Evolutionary conservation across 2,113 vertebrate species (phyloP).

Genomic region (Pagrus major): DNA sequence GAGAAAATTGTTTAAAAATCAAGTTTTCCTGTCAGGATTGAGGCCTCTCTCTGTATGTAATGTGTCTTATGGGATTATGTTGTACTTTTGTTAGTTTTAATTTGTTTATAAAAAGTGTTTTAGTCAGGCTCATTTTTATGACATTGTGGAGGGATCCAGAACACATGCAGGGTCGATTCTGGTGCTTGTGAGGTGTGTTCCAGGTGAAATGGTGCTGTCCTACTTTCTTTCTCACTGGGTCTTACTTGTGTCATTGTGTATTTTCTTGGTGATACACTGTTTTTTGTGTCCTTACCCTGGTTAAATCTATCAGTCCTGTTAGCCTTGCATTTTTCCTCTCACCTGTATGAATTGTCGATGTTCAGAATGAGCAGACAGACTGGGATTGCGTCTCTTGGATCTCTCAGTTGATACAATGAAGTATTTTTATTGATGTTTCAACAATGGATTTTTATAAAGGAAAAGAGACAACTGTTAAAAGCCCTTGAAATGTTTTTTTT

Average conservation of each 20-base stretch:
- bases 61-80: slow-evolving; percentile 14
- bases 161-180: background rate
- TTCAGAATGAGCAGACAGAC: slow-evolving; percentile 6
- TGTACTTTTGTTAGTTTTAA: slow-evolving; percentile 13
- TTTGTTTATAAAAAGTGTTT: slow-evolving; percentile 22
- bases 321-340: background rate
- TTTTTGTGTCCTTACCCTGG: background rate
- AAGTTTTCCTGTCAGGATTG: background rate
- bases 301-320: background rate
- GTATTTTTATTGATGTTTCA: slow-evolving; percentile 67
- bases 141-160: background rate
- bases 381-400: background rate
- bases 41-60: slow-evolving; percentile 24
- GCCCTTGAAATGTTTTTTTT: slow-evolving; percentile 40
- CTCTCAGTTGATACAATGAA: slow-evolving; percentile 66
- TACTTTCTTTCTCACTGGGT: slow-evolving; percentile 42
- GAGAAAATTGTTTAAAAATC: slow-evolving; percentile 17
- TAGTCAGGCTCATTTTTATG: slow-evolving; percentile 1
- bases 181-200: slow-evolving; percentile 15
- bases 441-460: slow-evolving; percentile 58
- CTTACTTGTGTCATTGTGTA: slow-evolving; percentile 15
- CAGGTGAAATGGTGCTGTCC: slow-evolving; percentile 50
- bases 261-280: slow-evolving; percentile 11
- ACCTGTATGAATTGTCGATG: slow-evolving; percentile 7
- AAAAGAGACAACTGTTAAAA: slow-evolving; percentile 68